A percentile compares a stretch with the other conserved stretches of the same genome.
Conservation (phyloP, 2,888 invertebrate genomes). For the Lepidochitona cinerea region DNA sequence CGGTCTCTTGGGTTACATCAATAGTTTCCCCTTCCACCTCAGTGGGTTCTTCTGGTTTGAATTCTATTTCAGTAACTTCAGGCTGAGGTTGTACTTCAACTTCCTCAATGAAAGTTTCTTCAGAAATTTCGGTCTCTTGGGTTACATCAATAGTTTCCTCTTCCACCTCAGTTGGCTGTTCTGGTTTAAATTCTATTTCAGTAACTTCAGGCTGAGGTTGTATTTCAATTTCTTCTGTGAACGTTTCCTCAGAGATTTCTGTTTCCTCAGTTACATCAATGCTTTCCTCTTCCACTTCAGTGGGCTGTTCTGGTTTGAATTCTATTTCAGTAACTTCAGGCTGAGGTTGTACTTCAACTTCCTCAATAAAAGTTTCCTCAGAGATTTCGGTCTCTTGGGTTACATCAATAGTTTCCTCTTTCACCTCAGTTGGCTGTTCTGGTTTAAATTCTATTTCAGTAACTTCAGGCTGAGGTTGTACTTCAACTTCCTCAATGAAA, state of each 20-base stretch:
- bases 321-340: too few species aligned
- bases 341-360: too few species aligned
- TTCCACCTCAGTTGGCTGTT: not conserved
- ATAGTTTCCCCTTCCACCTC: not conserved
- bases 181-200: conserved; percentile 2
- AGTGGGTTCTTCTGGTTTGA: not conserved
- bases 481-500: too few species aligned
- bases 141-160: not conserved
- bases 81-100: too few species aligned
- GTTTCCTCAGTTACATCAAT: conserved; percentile 8
- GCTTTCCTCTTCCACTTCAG: conserved; percentile 2
- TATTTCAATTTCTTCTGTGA: not conserved
- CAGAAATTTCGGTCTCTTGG: not conserved
- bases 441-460: too few species aligned
- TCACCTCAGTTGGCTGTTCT: too few species aligned
- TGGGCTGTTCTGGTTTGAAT: too few species aligned
- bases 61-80: too few species aligned
- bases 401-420: too few species aligned
- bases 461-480: too few species aligned
- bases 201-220: not conserved
- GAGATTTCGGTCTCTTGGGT: too few species aligned
- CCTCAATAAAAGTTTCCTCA: too few species aligned
- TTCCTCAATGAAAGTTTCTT: not conserved
- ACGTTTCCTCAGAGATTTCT: not conserved
- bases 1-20: not conserved